These are phyloP conservation scores for Porites lobata DNA, from an alignment of 92 coral and sea anemone genomes.

Conservation along the genomic window DNA sequence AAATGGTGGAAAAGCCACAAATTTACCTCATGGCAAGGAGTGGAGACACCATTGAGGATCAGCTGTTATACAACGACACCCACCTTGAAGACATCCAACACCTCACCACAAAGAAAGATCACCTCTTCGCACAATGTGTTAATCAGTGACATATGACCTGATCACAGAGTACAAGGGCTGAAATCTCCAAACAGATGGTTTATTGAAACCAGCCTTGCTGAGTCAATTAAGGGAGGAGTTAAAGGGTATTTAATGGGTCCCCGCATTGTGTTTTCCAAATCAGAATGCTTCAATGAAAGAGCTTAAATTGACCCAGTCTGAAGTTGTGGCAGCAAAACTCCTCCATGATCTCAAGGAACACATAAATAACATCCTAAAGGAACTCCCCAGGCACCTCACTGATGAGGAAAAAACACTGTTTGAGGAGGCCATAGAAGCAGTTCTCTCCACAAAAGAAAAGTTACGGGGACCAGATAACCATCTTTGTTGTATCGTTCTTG, in stretches of 20 bases:
- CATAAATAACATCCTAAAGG: slow-evolving; percentile 33
- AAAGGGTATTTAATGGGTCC: slow-evolving; percentile 46
- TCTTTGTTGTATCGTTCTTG: no score
- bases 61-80: neutral
- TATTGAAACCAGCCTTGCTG: neutral
- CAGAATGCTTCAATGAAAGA: slow-evolving; percentile 10
- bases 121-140: neutral
- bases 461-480: no score
- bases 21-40: neutral
- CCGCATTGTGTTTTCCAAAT: slow-evolving; percentile 16
- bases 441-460: no score
- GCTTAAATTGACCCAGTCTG: slow-evolving; percentile 35
- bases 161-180: slow-evolving; percentile 15
- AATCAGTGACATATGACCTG: neutral
- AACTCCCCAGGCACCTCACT: slow-evolving; percentile 20
- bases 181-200: neutral
- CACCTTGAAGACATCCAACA: neutral
- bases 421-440: no score
- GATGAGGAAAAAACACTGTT: neutral
- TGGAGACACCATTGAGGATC: neutral
- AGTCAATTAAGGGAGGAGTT: slow-evolving; percentile 21
- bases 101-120: neutral
- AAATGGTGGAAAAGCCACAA: slow-evolving; percentile 1
- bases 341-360: slow-evolving; percentile 17
- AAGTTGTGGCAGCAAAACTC: slow-evolving; percentile 36